Percentiles rank a stretch among this genome's conserved stretches.
These are phyloP conservation scores for Tricholaema leucomelas DNA, from an alignment of 2,113 vertebrate genomes.

Conservation along the genomic window DNA sequence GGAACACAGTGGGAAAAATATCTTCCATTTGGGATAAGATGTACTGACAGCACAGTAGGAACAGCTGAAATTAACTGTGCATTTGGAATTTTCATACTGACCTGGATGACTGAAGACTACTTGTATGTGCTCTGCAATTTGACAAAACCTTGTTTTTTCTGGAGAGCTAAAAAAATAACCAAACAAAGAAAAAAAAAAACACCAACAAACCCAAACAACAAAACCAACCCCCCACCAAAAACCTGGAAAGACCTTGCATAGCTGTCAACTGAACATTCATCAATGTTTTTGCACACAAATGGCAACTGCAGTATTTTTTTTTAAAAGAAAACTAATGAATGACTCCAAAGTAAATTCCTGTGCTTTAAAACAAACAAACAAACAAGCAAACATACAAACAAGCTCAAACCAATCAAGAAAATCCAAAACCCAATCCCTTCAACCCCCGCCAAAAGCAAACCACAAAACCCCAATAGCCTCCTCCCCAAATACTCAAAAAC, in stretches of 20 bases:
- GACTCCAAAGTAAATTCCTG: not conserved
- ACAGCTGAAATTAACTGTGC: slow-evolving; percentile 25
- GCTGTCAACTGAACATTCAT: not conserved
- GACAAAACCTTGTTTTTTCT: not conserved
- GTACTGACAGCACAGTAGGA: slow-evolving; percentile 14
- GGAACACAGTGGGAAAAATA: slow-evolving; percentile 20
- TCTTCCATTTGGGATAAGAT: slow-evolving; percentile 13
- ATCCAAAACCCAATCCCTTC: too few species aligned
- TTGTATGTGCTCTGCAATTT: not conserved
- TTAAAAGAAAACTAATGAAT: not conserved
- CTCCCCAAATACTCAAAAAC: too few species aligned
- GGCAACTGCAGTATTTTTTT: not conserved
- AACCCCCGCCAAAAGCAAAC: too few species aligned
- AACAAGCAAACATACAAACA: not conserved
- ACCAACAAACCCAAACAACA: too few species aligned
- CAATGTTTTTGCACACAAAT: not conserved
- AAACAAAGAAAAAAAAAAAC: too few species aligned
- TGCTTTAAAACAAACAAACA: not conserved
- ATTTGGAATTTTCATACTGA: not conserved
- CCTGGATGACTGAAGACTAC: not conserved
- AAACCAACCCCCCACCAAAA: too few species aligned
- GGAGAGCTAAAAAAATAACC: not conserved
- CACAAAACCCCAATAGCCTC: too few species aligned
- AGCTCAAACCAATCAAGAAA: too few species aligned
- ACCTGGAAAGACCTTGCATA: not conserved